phyloP scores from a whole-genome alignment of 2,113 vertebrate genomes.

The Chionomys nivalis region DNA sequence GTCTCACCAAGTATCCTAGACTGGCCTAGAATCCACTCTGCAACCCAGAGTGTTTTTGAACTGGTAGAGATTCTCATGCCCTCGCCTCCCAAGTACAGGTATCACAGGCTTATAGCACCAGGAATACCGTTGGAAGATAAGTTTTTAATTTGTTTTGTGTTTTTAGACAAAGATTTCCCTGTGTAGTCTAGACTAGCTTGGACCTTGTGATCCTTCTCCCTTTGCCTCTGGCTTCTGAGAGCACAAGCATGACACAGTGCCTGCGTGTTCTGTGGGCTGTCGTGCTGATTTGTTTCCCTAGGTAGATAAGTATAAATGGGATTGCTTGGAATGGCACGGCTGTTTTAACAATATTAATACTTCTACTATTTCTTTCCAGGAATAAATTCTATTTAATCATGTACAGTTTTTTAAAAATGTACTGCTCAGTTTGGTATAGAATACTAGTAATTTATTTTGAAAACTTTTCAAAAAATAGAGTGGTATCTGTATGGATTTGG shows the following conservation, averaged over 20 bases:
- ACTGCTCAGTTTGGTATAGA: background rate
- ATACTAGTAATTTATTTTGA: slow-evolving; percentile 3
- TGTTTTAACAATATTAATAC: background rate
- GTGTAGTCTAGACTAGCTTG: background rate
- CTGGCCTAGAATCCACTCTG: background rate
- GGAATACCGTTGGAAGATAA: background rate
- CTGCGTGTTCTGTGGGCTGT: background rate
- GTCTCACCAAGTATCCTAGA: background rate
- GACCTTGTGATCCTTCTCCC: background rate
- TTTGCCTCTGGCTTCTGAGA: background rate
- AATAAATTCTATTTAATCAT: background rate
- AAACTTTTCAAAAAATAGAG: background rate
- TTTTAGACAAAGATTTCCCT: background rate
- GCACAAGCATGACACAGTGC: background rate
- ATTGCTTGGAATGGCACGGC: background rate
- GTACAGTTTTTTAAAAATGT: background rate
- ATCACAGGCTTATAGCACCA: background rate
- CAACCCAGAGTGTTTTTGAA: no score
- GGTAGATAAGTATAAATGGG: background rate
- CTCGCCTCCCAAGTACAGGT: background rate
- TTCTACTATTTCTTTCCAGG: background rate
- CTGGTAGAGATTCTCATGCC: background rate
- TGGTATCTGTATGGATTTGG: background rate
- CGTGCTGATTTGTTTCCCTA: background rate
- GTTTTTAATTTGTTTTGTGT: background rate